Evolutionary conservation across 2,113 vertebrate species (phyloP).

Genomic region (Coreoperca whiteheadi): DNA sequence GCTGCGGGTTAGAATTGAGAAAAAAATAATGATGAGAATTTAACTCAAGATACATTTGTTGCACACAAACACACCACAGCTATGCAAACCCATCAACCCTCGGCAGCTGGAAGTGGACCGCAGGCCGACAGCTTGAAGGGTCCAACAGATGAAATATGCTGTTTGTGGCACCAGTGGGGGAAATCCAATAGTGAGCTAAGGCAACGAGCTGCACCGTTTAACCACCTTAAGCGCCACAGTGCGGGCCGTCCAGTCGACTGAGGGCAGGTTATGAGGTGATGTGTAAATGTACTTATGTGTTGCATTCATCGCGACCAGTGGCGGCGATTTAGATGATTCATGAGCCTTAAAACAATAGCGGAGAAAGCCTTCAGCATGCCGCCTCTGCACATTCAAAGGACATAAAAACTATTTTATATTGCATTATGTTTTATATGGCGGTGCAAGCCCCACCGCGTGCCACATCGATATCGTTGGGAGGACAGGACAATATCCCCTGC

Average conservation of each 20-base stretch:
- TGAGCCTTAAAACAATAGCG: conserved; percentile 73
- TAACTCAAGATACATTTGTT: neutral
- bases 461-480: conserved; percentile 45
- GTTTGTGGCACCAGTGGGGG: conserved; percentile 46
- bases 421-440: conserved; percentile 77
- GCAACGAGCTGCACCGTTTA: conserved; percentile 33
- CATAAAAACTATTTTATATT: conserved; percentile 79
- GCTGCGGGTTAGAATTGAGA: neutral
- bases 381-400: conserved; percentile 56
- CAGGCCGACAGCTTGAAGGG: conserved; percentile 55
- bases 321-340: conserved; percentile 69
- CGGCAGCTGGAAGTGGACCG: conserved; percentile 16
- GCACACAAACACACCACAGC: neutral
- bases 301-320: conserved; percentile 33
- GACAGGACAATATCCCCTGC: conserved; percentile 46
- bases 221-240: conserved; percentile 42
- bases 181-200: conserved; percentile 55
- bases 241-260: conserved; percentile 37
- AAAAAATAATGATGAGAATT: neutral
- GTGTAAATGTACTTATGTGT: conserved; percentile 68
- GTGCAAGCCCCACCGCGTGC: conserved; percentile 45
- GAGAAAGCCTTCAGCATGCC: conserved; percentile 36
- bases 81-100: neutral
- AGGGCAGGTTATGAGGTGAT: conserved; percentile 66
- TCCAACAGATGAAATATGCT: conserved; percentile 54